Base-by-base conservation (phyloP, 2,888 invertebrate genomes). In the Eilema depressum region DNA sequence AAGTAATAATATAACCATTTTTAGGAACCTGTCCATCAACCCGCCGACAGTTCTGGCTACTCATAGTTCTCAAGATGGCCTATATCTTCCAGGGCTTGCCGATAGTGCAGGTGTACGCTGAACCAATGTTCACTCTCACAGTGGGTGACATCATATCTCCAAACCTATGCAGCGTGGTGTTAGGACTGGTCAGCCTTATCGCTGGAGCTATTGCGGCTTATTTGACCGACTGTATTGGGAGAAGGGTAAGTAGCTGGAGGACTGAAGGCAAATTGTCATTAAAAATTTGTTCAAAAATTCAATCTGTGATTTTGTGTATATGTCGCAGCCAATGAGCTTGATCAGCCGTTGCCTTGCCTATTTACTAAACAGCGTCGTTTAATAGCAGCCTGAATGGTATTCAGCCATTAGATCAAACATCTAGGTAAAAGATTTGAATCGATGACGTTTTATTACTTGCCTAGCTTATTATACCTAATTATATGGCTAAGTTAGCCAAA, bases 61-160 rank as follows among this genome's bases (percentile, higher is more conserved):
- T 78, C 2, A 37, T 91, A 0, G 77, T 82, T 0, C 75, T 93
- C 2, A 82, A 87, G 74, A 87, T 89, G 0, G 79, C 88, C 0
- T 80, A 87, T 17, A 85, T 90, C 20, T 92, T 91, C 81, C 92
- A 94, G 88, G 94, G 94, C 0, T 69, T 92, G 0, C 81, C 92
- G 0, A 89, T 89, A 0, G 79, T 93, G 0, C 92, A 93, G 75
- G 92, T 93, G 30, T 93, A 91, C 73, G 93, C 93, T 0, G 89
- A 87, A 12, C 92, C 92, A 0, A 69, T 94, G 47, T 93, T 94
- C 73, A 73, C 73, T 1, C 84, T 89, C 60, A 91, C 91, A 0
- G 83, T 92, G 0, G 63, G 63, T 14, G 92, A 93, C 0, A 83
- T 69, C 56, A 86, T 91, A 73, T 91, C 93, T 0, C 66, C 93